These are phyloP conservation scores for Pentamera pediparva DNA, from an alignment of 53 echinoderm and acorn worm species.

Conservation along the genomic window DNA sequence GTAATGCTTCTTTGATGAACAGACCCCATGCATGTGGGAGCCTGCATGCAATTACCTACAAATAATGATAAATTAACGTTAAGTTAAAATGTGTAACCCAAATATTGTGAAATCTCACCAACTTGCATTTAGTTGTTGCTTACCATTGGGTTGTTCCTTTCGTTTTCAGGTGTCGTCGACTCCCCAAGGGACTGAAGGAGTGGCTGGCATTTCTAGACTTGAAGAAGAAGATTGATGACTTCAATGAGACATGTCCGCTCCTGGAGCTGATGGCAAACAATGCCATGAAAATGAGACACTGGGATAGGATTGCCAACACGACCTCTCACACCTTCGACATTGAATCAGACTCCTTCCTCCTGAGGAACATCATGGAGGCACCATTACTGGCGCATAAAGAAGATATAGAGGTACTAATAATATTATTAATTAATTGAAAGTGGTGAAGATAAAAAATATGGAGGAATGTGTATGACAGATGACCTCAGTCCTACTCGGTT, in stretches of 20 bases:
- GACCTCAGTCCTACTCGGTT: no score
- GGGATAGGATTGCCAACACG: slow-evolving; percentile 78
- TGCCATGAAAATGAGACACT: slow-evolving; percentile 91
- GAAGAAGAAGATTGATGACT: slow-evolving; percentile 97
- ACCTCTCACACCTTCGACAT: slow-evolving; percentile 88
- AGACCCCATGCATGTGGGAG: no score
- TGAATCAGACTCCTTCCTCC: slow-evolving; percentile 73
- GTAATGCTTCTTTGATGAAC: no score
- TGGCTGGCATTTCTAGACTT: slow-evolving; percentile 92
- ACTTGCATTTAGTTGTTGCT: not conserved
- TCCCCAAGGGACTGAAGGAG: slow-evolving; percentile 92
- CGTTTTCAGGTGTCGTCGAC: slow-evolving; percentile 69
- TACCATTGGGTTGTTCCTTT: not conserved
- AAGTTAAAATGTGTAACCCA: no score
- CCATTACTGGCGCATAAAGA: slow-evolving; percentile 83
- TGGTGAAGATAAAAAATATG: not conserved
- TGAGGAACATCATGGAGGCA: slow-evolving; percentile 94
- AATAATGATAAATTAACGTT: no score
- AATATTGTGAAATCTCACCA: not conserved
- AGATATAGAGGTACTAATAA: slow-evolving; percentile 75
- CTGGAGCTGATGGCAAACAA: slow-evolving; percentile 97
- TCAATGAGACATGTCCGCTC: slow-evolving; percentile 95
- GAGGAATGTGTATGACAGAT: no score
- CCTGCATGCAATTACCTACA: no score
- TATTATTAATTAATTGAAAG: not conserved